A percentile compares a stretch with the other conserved stretches of the same genome.
phyloP scores from a whole-genome alignment of 2,797 vertebrate species.

The Cyclura pinguis region DNA sequence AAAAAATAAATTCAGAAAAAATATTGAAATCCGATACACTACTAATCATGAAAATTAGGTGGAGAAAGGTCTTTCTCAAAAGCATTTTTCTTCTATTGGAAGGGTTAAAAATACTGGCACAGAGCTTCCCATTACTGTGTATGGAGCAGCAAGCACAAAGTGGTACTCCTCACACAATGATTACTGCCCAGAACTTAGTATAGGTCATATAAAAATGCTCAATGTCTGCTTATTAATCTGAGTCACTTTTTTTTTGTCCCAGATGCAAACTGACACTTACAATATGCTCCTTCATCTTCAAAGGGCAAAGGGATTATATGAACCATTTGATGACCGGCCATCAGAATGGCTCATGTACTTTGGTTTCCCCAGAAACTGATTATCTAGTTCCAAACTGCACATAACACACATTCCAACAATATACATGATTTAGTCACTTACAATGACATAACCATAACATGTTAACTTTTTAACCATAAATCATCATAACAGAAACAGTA shows the following conservation, averaged over 20 bases:
- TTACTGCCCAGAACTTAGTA: not conserved
- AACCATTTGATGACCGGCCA: not conserved
- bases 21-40: conserved; percentile 20
- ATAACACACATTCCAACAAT: not conserved
- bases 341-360: not conserved
- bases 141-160: too few species aligned
- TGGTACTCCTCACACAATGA: not conserved
- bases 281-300: not conserved
- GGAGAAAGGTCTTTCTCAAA: not conserved
- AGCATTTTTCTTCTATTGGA: not conserved
- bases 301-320: too few species aligned
- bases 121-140: not conserved
- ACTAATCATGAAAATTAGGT: conserved; percentile 33
- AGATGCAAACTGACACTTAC: too few species aligned
- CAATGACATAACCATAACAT: not conserved
- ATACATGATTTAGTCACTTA: not conserved
- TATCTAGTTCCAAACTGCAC: not conserved
- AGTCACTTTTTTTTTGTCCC: too few species aligned
- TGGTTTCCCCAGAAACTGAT: not conserved
- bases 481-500: not conserved
- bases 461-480: not conserved
- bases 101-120: not conserved
- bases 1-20: conserved; percentile 16
- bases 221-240: not conserved
- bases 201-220: not conserved